A percentile compares a stretch with the other conserved stretches of the same genome.
Evolutionary conservation across 2,113 vertebrate species (phyloP).

Genomic region (Pongo abelii): DNA sequence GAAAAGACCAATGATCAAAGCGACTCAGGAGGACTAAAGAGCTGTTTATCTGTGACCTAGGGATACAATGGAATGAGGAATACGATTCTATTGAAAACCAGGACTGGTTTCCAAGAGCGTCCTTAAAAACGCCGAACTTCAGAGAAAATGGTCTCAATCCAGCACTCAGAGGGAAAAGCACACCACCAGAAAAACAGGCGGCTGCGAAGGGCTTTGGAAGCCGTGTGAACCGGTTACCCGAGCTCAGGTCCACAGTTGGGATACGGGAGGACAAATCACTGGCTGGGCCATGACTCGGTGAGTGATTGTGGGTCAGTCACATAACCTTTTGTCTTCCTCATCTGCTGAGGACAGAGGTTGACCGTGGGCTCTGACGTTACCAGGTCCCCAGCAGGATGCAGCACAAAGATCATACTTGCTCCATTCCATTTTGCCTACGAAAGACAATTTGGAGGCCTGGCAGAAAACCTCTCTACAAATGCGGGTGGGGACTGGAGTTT

Average conservation of each 20-base stretch:
- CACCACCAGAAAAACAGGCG: not conserved
- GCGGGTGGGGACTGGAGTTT: not conserved
- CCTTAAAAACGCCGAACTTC: slow-evolving; percentile 44
- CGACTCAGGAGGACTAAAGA: slow-evolving; percentile 32
- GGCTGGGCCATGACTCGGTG: not conserved
- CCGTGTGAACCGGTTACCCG: not conserved
- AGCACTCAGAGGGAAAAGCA: not conserved
- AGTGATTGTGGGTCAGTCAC: not conserved
- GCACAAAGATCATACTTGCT: not conserved
- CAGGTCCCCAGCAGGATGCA: not conserved
- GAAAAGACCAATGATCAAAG: slow-evolving; percentile 55
- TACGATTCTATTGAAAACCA: not conserved
- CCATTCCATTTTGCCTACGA: not conserved
- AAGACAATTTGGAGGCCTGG: not conserved
- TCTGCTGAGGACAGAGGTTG: not conserved
- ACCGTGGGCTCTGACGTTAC: not conserved
- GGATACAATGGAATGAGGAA: slow-evolving; percentile 36
- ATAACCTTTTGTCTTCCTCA: not conserved
- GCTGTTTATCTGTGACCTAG: slow-evolving; percentile 44
- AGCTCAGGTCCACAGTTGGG: not conserved
- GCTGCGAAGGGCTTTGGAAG: not conserved
- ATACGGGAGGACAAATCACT: not conserved
- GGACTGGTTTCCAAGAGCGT: slow-evolving; percentile 37
- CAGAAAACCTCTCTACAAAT: not conserved
- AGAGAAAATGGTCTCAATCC: slow-evolving; percentile 20